Percentiles rank a stretch among this genome's conserved stretches.
phyloP scores from a whole-genome alignment of 1,140 invertebrate genomes.

The Cydia splendana region DNA sequence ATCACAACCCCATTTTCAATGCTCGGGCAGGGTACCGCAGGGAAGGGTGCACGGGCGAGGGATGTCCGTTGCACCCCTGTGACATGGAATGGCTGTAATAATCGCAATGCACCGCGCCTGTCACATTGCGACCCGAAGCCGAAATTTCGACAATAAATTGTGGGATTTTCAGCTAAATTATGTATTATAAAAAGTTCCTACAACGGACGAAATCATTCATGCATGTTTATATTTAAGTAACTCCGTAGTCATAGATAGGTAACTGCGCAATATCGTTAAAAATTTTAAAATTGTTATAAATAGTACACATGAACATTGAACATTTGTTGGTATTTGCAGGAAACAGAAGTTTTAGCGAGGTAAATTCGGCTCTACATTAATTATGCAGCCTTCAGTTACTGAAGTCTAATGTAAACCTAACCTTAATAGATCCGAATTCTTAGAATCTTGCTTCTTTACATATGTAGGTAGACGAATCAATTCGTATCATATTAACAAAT shows the following conservation, averaged over 20 bases:
- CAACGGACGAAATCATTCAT: not conserved
- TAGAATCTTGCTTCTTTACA: not conserved
- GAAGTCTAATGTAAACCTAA: too few relatives aligned
- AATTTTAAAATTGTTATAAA: too few relatives aligned
- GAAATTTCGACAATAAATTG: conserved; percentile 20
- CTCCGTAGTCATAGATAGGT: too few relatives aligned
- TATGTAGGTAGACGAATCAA: not conserved
- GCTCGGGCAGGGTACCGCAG: conserved; percentile 57
- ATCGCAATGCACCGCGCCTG: conserved; percentile 63
- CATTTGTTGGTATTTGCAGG: too few relatives aligned
- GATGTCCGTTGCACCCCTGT: conserved; percentile 63
- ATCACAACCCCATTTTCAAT: conserved; percentile 79
- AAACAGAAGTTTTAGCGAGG: too few relatives aligned
- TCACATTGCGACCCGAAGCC: conserved; percentile 39
- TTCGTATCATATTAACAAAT: too few relatives aligned
- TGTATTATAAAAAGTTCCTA: not conserved
- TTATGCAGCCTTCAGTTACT: too few relatives aligned
- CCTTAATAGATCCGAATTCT: not conserved
- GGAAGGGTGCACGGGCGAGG: conserved; percentile 57
- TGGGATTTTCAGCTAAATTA: not conserved
- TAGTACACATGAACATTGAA: too few relatives aligned
- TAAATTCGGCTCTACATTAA: too few relatives aligned
- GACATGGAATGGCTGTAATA: conserved; percentile 72
- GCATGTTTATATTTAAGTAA: not conserved
- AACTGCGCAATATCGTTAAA: too few relatives aligned